Percentiles rank a stretch among this genome's conserved stretches.
Conservation (phyloP, 1,140 invertebrate species). For the Leptopilina clavipes region DNA sequence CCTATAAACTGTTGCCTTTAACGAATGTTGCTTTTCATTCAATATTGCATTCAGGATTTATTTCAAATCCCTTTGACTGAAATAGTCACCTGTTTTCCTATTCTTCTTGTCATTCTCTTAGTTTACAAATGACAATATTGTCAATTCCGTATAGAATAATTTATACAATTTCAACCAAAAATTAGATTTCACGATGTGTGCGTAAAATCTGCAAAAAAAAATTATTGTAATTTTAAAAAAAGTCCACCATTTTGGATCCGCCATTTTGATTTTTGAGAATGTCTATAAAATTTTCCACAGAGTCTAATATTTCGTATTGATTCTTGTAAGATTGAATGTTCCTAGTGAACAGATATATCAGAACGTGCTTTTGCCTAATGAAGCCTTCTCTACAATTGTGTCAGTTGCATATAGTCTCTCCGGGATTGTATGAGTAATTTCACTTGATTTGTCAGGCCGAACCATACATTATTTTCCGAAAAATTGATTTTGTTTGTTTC, state of each 20-base stretch:
- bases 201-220: too few relatives aligned
- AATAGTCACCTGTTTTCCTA: too few relatives aligned
- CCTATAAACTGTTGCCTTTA: neutral
- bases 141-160: too few relatives aligned
- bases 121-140: too few relatives aligned
- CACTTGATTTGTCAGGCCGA: neutral
- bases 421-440: neutral
- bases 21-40: neutral
- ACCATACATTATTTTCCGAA: neutral
- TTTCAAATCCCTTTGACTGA: neutral
- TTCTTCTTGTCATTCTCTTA: too few relatives aligned
- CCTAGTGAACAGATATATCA: neutral
- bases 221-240: too few relatives aligned
- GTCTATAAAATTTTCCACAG: too few relatives aligned
- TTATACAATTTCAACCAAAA: too few relatives aligned
- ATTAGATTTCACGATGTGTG: too few relatives aligned
- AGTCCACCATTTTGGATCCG: too few relatives aligned
- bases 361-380: slow-evolving; percentile 4
- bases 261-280: too few relatives aligned
- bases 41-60: neutral
- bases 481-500: too few relatives aligned
- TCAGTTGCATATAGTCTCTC: neutral
- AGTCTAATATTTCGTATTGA: neutral
- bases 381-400: slow-evolving; percentile 6
- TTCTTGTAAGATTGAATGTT: neutral